Conservation (phyloP, 2,888 invertebrate species). For the Lissocephala sabroskyi region DNA sequence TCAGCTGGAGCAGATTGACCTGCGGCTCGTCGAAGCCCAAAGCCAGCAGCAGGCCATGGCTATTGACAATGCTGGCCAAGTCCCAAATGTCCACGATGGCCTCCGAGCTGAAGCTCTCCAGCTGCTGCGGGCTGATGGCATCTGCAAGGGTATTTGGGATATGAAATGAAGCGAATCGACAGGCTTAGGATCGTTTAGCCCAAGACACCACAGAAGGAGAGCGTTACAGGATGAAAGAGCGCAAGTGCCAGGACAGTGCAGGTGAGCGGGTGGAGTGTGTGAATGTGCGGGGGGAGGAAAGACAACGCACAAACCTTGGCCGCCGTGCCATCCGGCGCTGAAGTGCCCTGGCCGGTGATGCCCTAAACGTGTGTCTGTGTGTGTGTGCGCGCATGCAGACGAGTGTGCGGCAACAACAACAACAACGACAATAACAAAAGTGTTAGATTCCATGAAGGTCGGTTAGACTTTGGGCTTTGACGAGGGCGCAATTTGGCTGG, state of each 20-base stretch:
- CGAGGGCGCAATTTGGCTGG: background rate
- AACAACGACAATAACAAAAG: slow-evolving; percentile 15
- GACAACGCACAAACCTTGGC: slow-evolving; percentile 48
- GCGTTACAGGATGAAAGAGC: no score
- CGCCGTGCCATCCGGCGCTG: slow-evolving; percentile 34
- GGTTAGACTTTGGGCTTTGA: background rate
- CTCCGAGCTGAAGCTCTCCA: slow-evolving; percentile 73
- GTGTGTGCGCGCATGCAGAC: no score
- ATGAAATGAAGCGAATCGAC: background rate
- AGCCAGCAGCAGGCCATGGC: slow-evolving; percentile 78
- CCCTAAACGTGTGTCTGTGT: slow-evolving; percentile 42
- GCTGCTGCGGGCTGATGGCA: slow-evolving; percentile 59
- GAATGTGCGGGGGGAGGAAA: background rate
- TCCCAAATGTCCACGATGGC: slow-evolving; percentile 82
- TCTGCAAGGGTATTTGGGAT: slow-evolving; percentile 20
- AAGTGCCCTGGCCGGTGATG: slow-evolving; percentile 38
- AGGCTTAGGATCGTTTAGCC: slow-evolving; percentile 25
- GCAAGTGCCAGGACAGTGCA: slow-evolving; percentile 2
- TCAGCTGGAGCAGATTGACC: slow-evolving; percentile 77
- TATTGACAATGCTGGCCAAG: slow-evolving; percentile 78
- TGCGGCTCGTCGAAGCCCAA: slow-evolving; percentile 78
- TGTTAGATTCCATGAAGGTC: slow-evolving; percentile 24
- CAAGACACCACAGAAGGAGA: slow-evolving; percentile 36
- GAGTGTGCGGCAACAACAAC: no score
- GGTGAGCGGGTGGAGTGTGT: no score